A percentile compares a stretch with the other conserved stretches of the same genome.
phyloP scores from a whole-genome alignment of 2,888 invertebrate genomes.

The Agriotes lineatus region DNA sequence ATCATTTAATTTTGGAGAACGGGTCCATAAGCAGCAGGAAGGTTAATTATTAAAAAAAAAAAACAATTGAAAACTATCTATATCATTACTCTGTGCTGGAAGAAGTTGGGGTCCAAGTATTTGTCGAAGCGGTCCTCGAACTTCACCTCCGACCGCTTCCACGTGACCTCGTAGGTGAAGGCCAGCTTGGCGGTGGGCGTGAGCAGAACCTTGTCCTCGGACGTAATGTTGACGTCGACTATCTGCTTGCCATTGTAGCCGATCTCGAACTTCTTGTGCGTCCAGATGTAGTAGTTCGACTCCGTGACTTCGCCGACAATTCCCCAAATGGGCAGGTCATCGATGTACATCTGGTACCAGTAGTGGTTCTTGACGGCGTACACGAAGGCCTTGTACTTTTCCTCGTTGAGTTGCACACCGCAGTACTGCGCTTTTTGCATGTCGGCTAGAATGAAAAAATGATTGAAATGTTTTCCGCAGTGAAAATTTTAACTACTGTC shows the following conservation, averaged over 20 bases:
- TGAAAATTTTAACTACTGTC: no score
- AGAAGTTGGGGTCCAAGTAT: conserved; percentile 98
- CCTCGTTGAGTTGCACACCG: conserved; percentile 84
- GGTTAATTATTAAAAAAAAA: no score
- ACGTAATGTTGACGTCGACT: conserved; percentile 97
- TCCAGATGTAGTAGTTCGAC: conserved; percentile 89
- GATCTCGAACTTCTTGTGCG: conserved; percentile 98
- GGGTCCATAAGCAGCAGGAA: no score
- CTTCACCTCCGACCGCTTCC: conserved; percentile 87
- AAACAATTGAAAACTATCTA: no score
- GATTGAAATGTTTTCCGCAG: no score
- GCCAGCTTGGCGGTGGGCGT: conserved; percentile 81
- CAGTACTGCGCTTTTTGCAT: conserved; percentile 80
- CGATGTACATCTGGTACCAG: conserved; percentile 99
- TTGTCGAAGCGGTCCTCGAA: conserved; percentile 98
- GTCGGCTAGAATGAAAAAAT: conserved; percentile 74
- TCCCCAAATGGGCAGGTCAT: conserved; percentile 98
- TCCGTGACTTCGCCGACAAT: conserved; percentile 96
- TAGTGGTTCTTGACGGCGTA: conserved; percentile 99
- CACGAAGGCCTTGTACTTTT: conserved; percentile 91
- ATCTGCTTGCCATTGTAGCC: conserved; percentile 93
- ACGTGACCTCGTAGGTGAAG: conserved; percentile 97
- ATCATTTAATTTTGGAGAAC: no score
- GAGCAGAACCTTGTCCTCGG: conserved; percentile 89
- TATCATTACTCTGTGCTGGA: conserved; percentile 89